Evolutionary conservation across 1,140 invertebrate species (phyloP).

Genomic region (Sitophilus oryzae): DNA sequence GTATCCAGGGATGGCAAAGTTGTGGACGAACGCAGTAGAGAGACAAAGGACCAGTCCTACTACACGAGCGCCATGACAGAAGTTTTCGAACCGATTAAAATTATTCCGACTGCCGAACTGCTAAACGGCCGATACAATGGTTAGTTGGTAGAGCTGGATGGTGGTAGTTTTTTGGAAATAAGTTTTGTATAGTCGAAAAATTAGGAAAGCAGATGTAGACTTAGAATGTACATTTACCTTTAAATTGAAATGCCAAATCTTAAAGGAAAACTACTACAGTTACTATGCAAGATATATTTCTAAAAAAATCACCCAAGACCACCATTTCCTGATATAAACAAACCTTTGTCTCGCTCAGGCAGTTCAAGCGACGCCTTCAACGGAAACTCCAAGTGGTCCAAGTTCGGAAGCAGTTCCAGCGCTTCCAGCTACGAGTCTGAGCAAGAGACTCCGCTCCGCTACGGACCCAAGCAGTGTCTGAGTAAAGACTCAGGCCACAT

Average conservation of each 20-base stretch:
- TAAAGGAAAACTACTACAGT: no score
- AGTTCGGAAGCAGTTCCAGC: slow-evolving; percentile 41
- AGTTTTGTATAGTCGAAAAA: no score
- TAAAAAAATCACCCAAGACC: no score
- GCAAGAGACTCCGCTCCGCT: slow-evolving; percentile 19
- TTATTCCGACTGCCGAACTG: slow-evolving; percentile 45
- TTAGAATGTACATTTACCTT: no score
- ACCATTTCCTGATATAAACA: no score
- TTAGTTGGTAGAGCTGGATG: no score
- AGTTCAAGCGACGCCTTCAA: slow-evolving; percentile 17
- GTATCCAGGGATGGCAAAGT: slow-evolving; percentile 62
- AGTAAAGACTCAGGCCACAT: slow-evolving; percentile 42
- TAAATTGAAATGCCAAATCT: no score
- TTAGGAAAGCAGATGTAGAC: no score
- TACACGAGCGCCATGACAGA: slow-evolving; percentile 64
- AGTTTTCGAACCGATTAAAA: slow-evolving; percentile 60
- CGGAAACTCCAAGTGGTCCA: slow-evolving; percentile 28
- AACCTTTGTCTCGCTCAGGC: slow-evolving; percentile 9
- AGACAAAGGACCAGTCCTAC: slow-evolving; percentile 68
- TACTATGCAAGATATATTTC: no score
- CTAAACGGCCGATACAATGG: slow-evolving; percentile 32
- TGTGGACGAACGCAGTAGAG: slow-evolving; percentile 64
- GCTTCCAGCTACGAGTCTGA: slow-evolving; percentile 43
- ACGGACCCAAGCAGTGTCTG: slow-evolving; percentile 29
- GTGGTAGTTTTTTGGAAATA: no score